phyloP scores from a whole-genome alignment of 2,797 vertebrate species.

The Lophotriccus pileatus region DNA sequence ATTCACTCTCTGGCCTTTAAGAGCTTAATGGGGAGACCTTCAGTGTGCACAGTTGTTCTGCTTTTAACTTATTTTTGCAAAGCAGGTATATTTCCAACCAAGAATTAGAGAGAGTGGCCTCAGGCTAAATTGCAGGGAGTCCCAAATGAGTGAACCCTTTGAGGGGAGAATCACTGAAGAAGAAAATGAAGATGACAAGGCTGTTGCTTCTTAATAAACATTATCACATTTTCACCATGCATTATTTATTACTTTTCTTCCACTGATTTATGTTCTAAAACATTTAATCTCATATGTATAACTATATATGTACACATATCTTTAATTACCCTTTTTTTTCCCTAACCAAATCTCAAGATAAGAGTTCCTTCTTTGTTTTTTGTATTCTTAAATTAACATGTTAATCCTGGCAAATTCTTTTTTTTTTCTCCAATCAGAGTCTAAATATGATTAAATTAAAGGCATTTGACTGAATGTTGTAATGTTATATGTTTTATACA shows the following conservation, averaged over 20 bases:
- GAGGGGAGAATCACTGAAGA: slow-evolving; percentile 78
- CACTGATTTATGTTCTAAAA: slow-evolving; percentile 77
- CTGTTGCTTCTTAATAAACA: slow-evolving; percentile 84
- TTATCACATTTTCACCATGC: slow-evolving; percentile 78
- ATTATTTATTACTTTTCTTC: slow-evolving; percentile 79
- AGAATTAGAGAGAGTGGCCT: slow-evolving; percentile 77
- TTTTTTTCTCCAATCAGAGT: not conserved
- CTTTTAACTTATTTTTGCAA: slow-evolving; percentile 78
- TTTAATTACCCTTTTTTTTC: not conserved
- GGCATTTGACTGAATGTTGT: slow-evolving; percentile 5
- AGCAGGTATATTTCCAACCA: slow-evolving; percentile 77
- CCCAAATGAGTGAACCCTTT: slow-evolving; percentile 77
- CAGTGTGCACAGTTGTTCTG: slow-evolving; percentile 59
- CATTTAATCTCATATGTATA: slow-evolving; percentile 75
- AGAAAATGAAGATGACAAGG: slow-evolving; percentile 84
- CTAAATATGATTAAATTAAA: slow-evolving; percentile 40
- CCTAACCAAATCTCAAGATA: slow-evolving; percentile 16
- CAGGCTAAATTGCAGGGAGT: slow-evolving; percentile 76
- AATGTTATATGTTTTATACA: not conserved
- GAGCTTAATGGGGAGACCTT: slow-evolving; percentile 62
- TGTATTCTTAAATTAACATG: not conserved
- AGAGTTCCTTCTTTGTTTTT: slow-evolving; percentile 13
- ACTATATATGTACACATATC: slow-evolving; percentile 33
- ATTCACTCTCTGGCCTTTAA: slow-evolving; percentile 53
- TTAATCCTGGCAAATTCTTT: slow-evolving; percentile 4